A percentile compares a stretch with the other conserved stretches of the same genome.
Conservation (phyloP, 1,140 invertebrate genomes). For the Magallana gigas region DNA sequence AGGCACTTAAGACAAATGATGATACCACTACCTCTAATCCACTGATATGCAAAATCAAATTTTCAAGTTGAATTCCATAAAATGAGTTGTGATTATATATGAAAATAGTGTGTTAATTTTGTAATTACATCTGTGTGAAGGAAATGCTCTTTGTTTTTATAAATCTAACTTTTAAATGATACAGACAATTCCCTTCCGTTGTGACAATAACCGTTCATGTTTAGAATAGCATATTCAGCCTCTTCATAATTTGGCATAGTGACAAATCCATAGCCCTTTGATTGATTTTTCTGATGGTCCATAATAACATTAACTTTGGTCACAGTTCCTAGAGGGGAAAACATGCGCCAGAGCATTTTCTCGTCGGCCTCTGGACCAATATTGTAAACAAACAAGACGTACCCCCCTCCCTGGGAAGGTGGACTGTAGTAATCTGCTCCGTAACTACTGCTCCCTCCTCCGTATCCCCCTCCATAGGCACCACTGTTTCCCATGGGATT, state of each 20-base stretch:
- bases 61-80: no score
- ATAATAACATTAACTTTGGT: slow-evolving; percentile 79
- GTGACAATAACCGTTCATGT: slow-evolving; percentile 77
- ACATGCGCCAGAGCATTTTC: slow-evolving; percentile 77
- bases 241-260: slow-evolving; percentile 80
- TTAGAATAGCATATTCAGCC: slow-evolving; percentile 78
- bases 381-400: slow-evolving; percentile 80
- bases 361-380: slow-evolving; percentile 79
- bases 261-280: slow-evolving; percentile 80
- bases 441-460: slow-evolving; percentile 29
- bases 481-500: slow-evolving; percentile 47
- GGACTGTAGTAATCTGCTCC: slow-evolving; percentile 3
- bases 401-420: slow-evolving; percentile 53
- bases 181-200: slow-evolving; percentile 79
- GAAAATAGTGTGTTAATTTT: no score
- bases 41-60: no score
- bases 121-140: no score
- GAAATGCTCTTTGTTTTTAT: no score
- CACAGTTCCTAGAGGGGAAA: slow-evolving; percentile 78
- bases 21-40: no score
- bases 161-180: slow-evolving; percentile 74
- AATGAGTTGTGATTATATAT: no score
- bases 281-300: slow-evolving; percentile 73
- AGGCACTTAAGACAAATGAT: no score
- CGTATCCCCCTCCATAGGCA: slow-evolving; percentile 21